Evolutionary conservation across 1,140 invertebrate species (phyloP).

Genomic region (Pogonognathellus flavescens): DNA sequence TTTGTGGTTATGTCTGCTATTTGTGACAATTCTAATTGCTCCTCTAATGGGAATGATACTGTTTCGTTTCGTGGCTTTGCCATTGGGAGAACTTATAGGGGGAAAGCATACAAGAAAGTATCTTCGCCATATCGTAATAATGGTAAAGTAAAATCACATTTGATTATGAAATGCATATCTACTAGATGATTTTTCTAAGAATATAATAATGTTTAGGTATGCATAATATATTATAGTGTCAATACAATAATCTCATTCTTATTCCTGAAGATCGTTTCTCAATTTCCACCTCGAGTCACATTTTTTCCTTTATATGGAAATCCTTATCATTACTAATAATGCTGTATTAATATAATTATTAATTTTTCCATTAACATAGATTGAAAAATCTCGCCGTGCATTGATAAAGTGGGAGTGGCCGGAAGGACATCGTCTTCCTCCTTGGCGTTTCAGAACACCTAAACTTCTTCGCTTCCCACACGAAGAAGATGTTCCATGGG

Average conservation of each 20-base stretch:
- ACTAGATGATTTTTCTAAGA: too few species aligned
- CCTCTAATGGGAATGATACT: not conserved
- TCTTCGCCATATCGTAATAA: not conserved
- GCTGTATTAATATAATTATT: not conserved
- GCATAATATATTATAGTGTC: too few species aligned
- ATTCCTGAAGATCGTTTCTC: not conserved
- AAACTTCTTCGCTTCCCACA: not conserved
- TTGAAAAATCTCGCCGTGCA: not conserved
- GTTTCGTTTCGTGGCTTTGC: not conserved
- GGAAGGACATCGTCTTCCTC: not conserved
- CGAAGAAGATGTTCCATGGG: not conserved
- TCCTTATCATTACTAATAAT: too few species aligned
- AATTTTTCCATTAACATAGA: not conserved
- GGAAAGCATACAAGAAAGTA: not conserved
- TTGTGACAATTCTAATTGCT: not conserved
- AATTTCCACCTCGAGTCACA: not conserved
- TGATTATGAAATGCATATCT: not conserved
- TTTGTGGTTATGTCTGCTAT: not conserved
- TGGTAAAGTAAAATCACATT: too few species aligned
- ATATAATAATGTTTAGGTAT: too few species aligned
- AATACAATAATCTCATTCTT: not conserved
- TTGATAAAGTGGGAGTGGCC: not conserved
- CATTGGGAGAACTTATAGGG: not conserved
- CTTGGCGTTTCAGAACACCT: conserved; percentile 5
- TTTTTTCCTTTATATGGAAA: too few species aligned